Evolutionary conservation across 1,140 invertebrate species (phyloP).

Genomic region (Laupala kohalensis): DNA sequence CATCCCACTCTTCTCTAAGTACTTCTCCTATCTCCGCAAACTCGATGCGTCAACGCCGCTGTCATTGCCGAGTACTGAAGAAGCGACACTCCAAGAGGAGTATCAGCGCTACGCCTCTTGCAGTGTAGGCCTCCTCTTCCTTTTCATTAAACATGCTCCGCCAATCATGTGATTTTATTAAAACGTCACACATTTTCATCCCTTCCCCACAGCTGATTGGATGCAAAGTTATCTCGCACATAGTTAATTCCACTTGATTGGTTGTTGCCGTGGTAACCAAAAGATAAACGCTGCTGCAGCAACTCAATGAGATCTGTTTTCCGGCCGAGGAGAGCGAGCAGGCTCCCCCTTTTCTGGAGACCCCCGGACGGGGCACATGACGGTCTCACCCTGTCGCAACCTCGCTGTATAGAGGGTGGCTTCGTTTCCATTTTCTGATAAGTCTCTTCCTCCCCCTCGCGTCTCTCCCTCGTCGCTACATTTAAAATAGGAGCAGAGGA

Average conservation of each 20-base stretch:
- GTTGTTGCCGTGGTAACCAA: constrained; percentile 16
- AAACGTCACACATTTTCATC: constrained; percentile 19
- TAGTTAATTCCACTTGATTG: constrained; percentile 18
- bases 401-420: too few relatives aligned
- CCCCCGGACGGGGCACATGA: background rate
- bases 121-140: background rate
- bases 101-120: too few relatives aligned
- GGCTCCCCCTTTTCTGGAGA: background rate
- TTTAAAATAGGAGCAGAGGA: constrained; percentile 1
- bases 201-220: constrained; percentile 12
- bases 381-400: background rate
- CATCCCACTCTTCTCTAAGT: too few relatives aligned
- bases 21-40: too few relatives aligned
- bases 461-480: background rate
- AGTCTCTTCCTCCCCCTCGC: constrained; percentile 4
- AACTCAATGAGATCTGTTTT: constrained; percentile 16
- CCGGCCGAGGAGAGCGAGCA: constrained; percentile 6
- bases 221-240: constrained; percentile 17
- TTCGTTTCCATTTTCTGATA: constrained; percentile 8
- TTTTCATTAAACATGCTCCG: constrained; percentile 18
- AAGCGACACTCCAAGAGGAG: too few relatives aligned
- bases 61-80: too few relatives aligned
- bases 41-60: too few relatives aligned
- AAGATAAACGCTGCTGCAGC: constrained; percentile 13
- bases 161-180: constrained; percentile 19